These are phyloP conservation scores for Gortyna flavago DNA, from an alignment of 2,888 invertebrate species.

Conservation along the genomic window DNA sequence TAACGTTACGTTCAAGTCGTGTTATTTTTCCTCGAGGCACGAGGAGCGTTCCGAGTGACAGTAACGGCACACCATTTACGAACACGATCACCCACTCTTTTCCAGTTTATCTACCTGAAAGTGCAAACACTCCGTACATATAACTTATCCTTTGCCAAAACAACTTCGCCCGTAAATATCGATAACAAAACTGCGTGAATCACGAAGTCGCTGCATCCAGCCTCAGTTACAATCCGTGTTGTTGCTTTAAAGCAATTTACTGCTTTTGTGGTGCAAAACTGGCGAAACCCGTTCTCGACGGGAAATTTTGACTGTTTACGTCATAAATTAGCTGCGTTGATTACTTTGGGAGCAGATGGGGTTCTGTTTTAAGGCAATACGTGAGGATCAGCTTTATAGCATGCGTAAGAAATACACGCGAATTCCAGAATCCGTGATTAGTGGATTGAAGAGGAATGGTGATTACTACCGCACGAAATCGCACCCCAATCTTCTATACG, in stretches of 20 bases:
- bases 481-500: neutral
- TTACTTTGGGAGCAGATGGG: slow-evolving; percentile 69
- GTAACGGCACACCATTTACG: slow-evolving; percentile 56
- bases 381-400: slow-evolving; percentile 53
- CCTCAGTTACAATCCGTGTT: slow-evolving; percentile 42
- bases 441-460: neutral
- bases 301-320: slow-evolving; percentile 71
- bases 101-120: slow-evolving; percentile 44
- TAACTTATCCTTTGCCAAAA: slow-evolving; percentile 53
- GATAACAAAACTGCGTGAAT: slow-evolving; percentile 50
- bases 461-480: neutral
- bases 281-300: slow-evolving; percentile 56
- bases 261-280: slow-evolving; percentile 71
- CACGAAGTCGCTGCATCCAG: slow-evolving; percentile 47
- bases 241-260: slow-evolving; percentile 69
- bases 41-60: slow-evolving; percentile 14
- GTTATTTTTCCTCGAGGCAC: slow-evolving; percentile 40
- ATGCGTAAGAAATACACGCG: slow-evolving; percentile 3
- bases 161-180: slow-evolving; percentile 62
- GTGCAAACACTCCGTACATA: slow-evolving; percentile 38
- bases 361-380: slow-evolving; percentile 63
- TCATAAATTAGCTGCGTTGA: slow-evolving; percentile 74
- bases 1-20: slow-evolving; percentile 19
- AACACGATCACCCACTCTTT: slow-evolving; percentile 50
- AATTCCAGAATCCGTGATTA: neutral